Conservation (phyloP, 2,113 vertebrate genomes). For the Hydropotes inermis region DNA sequence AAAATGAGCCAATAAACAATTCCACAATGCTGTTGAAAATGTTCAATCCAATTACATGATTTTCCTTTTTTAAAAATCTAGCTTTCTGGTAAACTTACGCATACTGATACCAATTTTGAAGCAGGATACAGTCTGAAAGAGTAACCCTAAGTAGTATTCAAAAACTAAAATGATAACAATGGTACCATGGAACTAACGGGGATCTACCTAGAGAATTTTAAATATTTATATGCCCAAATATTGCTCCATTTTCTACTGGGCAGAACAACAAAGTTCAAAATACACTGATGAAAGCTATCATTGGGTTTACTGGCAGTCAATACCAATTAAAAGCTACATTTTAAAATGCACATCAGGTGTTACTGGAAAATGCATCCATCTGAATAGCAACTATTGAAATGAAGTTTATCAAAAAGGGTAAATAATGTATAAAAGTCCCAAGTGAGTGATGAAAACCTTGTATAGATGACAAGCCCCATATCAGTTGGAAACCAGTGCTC, state of each 20-base stretch:
- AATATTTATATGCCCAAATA: conserved; percentile 47
- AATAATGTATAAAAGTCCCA: conserved; percentile 63
- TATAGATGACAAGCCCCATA: conserved; percentile 35
- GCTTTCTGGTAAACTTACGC: not conserved
- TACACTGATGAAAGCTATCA: not conserved
- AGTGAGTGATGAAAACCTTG: conserved; percentile 51
- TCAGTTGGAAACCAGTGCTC: not conserved
- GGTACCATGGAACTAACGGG: not conserved
- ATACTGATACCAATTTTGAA: not conserved
- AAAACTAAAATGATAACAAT: not conserved
- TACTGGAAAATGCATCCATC: conserved; percentile 62
- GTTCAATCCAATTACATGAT: not conserved
- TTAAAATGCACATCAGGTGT: conserved; percentile 51
- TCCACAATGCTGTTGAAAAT: not conserved
- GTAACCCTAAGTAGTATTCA: not conserved
- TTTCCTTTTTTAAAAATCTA: not conserved
- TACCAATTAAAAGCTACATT: conserved; percentile 55
- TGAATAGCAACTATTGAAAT: conserved; percentile 51
- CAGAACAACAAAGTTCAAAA: conserved; percentile 5
- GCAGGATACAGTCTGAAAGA: not conserved
- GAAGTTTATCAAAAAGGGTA: conserved; percentile 56
- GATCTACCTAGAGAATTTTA: conserved; percentile 9
- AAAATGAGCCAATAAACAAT: not conserved
- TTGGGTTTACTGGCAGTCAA: conserved; percentile 1
- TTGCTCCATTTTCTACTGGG: not conserved